Conservation (phyloP, 2,113 vertebrate species). For the Malaclemys terrapin region DNA sequence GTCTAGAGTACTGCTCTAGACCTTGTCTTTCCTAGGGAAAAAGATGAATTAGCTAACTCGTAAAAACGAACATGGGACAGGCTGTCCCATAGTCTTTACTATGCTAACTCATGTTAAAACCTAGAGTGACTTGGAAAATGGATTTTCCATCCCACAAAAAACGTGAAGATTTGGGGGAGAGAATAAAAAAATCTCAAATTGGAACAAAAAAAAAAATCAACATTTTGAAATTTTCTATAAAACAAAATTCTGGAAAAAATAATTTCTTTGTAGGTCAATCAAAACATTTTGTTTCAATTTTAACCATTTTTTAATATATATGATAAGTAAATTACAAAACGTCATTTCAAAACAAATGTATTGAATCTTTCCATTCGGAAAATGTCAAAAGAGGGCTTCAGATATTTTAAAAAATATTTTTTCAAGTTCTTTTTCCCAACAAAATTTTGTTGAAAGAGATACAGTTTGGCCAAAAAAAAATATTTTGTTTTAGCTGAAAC, state of each 20-base stretch:
- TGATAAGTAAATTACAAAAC: neutral
- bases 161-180: neutral
- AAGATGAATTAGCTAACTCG: neutral
- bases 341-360: neutral
- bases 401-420: too few species aligned
- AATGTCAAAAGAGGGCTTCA: too few species aligned
- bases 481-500: too few species aligned
- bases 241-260: neutral
- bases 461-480: too few species aligned
- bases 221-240: neutral
- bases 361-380: neutral
- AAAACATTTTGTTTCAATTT: neutral
- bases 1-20: neutral
- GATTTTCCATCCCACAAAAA: neutral
- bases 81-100: neutral
- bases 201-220: neutral
- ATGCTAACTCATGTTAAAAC: neutral
- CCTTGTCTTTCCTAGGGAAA: conserved; percentile 30
- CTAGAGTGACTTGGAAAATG: neutral
- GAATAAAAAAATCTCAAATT: neutral
- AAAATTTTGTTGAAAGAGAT: too few species aligned
- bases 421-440: too few species aligned
- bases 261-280: neutral
- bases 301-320: neutral
- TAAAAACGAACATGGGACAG: neutral